These are phyloP conservation scores for Ephialtes manifestator DNA, from an alignment of 2,888 invertebrate genomes.

Conservation along the genomic window DNA sequence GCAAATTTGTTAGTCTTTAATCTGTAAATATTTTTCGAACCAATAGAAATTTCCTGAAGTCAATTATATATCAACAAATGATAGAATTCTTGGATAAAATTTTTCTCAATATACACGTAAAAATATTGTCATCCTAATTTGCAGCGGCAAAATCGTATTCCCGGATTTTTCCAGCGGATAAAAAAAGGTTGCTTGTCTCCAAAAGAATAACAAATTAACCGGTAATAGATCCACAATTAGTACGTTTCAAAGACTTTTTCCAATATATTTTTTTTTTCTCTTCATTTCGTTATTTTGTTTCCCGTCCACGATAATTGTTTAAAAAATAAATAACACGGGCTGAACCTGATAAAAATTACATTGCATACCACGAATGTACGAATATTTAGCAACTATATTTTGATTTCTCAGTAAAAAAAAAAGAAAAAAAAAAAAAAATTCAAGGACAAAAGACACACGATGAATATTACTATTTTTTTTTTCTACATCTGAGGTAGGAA, in stretches of 20 bases:
- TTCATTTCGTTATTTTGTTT: neutral
- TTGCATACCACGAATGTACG: slow-evolving; percentile 12
- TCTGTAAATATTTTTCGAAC: neutral
- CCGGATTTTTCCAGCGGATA: neutral
- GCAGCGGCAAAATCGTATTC: neutral
- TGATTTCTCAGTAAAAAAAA: slow-evolving; percentile 2
- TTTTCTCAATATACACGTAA: neutral
- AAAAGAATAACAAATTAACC: neutral
- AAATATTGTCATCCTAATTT: neutral
- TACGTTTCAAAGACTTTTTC: slow-evolving; percentile 1
- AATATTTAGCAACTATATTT: slow-evolving; percentile 10
- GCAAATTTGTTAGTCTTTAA: neutral
- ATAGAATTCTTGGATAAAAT: neutral
- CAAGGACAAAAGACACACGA: neutral
- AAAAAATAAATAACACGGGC: slow-evolving; percentile 39
- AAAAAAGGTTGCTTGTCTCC: slow-evolving; percentile 14
- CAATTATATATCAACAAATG: neutral
- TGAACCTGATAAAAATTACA: slow-evolving; percentile 14
- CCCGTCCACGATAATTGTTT: slow-evolving; percentile 1
- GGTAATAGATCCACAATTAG: neutral
- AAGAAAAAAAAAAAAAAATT: slow-evolving; percentile 4
- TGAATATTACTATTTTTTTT: slow-evolving; percentile 17
- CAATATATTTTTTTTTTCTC: neutral
- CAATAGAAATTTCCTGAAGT: neutral
- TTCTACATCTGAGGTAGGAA: slow-evolving; percentile 1